phyloP scores from a whole-genome alignment of 2,797 vertebrate species.

The Semaprochilodus insignis region DNA sequence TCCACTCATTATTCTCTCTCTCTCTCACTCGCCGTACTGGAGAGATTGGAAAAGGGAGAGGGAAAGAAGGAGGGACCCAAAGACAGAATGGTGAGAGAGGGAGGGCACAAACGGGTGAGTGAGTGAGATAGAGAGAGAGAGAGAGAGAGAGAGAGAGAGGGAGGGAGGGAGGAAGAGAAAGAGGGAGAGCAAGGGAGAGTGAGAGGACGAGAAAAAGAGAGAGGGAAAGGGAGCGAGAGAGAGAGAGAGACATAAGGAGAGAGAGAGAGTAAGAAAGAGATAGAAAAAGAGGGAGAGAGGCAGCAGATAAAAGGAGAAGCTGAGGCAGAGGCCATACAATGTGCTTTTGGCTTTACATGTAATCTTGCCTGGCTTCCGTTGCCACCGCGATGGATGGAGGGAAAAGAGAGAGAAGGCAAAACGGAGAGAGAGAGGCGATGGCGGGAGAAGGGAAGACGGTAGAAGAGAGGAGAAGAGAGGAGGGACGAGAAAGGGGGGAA shows the following conservation, averaged over 20 bases:
- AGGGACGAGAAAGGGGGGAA: constrained; percentile 63
- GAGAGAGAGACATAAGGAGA: constrained; percentile 67
- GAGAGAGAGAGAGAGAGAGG: constrained; percentile 51
- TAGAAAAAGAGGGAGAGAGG: constrained; percentile 27
- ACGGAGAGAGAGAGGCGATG: constrained; percentile 28
- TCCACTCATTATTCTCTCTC: constrained; percentile 56
- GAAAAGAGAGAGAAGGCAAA: constrained; percentile 25
- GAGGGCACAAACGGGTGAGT: constrained; percentile 64
- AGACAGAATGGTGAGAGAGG: constrained; percentile 49
- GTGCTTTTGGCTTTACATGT: constrained; percentile 61
- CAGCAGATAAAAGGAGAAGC: constrained; percentile 68
- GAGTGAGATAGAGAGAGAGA: constrained; percentile 72
- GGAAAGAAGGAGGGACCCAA: constrained; percentile 53
- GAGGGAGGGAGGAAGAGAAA: constrained; percentile 45
- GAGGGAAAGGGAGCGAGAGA: constrained; percentile 48
- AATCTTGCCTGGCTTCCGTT: constrained; percentile 63
- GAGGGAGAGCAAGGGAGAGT: constrained; percentile 65
- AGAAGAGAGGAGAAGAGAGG: constrained; percentile 66
- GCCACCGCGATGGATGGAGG: constrained; percentile 47
- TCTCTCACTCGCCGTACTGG: constrained; percentile 81
- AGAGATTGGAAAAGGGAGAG: constrained; percentile 79
- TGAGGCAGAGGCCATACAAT: constrained; percentile 51
- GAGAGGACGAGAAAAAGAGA: constrained; percentile 30
- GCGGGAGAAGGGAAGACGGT: constrained; percentile 56
- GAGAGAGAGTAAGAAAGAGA: constrained; percentile 32